Percentiles rank a stretch among this genome's conserved stretches.
phyloP scores from a whole-genome alignment of 2,888 invertebrate genomes.

The Andrena bicolor region DNA sequence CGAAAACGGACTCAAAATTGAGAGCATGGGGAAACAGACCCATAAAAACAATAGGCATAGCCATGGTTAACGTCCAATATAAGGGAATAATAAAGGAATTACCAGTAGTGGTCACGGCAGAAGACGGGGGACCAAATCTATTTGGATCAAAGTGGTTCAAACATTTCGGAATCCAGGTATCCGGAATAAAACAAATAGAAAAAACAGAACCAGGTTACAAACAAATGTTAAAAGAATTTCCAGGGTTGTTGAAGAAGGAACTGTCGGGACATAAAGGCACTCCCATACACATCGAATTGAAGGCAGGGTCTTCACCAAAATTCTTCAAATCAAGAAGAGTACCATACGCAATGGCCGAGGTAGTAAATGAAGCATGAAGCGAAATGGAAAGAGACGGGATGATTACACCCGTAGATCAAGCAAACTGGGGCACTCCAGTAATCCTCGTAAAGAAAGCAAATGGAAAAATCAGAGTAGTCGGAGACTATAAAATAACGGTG shows the following conservation, averaged over 20 bases:
- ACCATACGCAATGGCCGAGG: too few relatives aligned
- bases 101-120: background rate
- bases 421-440: background rate
- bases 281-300: background rate
- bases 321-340: background rate
- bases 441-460: background rate
- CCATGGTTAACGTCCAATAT: background rate
- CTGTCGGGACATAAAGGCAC: background rate
- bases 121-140: background rate
- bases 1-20: background rate
- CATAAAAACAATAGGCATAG: slow-evolving; percentile 1
- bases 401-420: background rate
- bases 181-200: background rate
- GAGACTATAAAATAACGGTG: background rate
- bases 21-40: background rate
- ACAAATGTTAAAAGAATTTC: background rate
- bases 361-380: background rate
- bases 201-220: background rate
- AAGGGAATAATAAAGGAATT: background rate
- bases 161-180: background rate
- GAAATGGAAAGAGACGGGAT: background rate
- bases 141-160: background rate
- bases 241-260: slow-evolving; percentile 1
- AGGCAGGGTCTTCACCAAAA: background rate
- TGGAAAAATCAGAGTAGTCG: background rate